Evolutionary conservation across 1,140 invertebrate species (phyloP).

Genomic region (Temnothorax longispinosus): DNA sequence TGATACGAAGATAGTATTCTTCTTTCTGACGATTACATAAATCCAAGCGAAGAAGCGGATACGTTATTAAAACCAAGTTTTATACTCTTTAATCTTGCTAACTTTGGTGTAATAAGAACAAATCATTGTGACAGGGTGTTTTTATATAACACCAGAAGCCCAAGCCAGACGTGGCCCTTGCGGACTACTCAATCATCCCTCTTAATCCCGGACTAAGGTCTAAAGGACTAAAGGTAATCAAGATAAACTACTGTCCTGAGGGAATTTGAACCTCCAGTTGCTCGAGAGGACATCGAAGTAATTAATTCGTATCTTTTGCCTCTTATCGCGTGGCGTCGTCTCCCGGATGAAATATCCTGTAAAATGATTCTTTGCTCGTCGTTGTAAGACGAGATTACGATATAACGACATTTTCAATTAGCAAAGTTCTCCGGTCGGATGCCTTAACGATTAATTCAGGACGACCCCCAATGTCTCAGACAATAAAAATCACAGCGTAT

Average conservation of each 20-base stretch:
- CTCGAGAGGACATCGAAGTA: conserved; percentile 75
- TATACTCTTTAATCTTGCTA: conserved; percentile 46
- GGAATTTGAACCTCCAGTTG: conserved; percentile 72
- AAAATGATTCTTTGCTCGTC: conserved; percentile 64
- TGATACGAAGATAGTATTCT: too few relatives aligned
- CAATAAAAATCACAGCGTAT: conserved; percentile 2
- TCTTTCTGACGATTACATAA: not conserved
- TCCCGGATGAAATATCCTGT: conserved; percentile 60
- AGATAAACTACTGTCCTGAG: conserved; percentile 75
- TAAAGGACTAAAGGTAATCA: conserved; percentile 77
- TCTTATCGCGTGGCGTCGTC: conserved; percentile 55
- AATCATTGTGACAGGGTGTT: conserved; percentile 75
- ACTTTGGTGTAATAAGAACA: conserved; percentile 43
- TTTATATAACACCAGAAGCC: conserved; percentile 73
- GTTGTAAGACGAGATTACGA: conserved; percentile 63
- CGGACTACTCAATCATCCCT: conserved; percentile 76
- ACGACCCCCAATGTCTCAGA: not conserved
- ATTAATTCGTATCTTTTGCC: conserved; percentile 76
- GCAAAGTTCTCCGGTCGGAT: conserved; percentile 33
- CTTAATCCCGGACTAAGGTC: conserved; percentile 74
- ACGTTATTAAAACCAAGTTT: conserved; percentile 39
- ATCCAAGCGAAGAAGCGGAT: not conserved
- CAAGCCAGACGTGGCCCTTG: conserved; percentile 65
- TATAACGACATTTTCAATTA: conserved; percentile 73
- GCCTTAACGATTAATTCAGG: conserved; percentile 34